Base-by-base conservation (phyloP, 2,888 invertebrate genomes). In the Cetonia aurata region DNA sequence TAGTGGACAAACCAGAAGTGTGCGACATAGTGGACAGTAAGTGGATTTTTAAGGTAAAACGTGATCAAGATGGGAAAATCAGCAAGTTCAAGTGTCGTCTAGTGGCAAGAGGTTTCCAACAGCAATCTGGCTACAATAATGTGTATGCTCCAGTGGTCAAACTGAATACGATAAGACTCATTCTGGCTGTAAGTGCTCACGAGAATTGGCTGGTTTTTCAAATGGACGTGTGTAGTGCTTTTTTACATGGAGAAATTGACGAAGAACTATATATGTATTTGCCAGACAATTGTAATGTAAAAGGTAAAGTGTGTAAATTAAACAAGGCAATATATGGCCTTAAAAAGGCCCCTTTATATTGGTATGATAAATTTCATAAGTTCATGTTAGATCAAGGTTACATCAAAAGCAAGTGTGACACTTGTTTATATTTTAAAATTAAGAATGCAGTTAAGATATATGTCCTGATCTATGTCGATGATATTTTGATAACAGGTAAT, bases 291-390 rank as follows among this genome's bases (percentile, higher is more conserved):
- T 68, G 57, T 57, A 25, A 68, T 44, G 31, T 68, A 59, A 46
- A 46, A 4, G 46, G 46, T 46, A 12, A 46, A 46, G 68, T 46
- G 13, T 67, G 56, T 67, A 67, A 57, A 57, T 48, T 68, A 44
- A 57, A 68, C 42, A 68, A 68, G 25, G 57, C 68, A 52, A 68
- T 68, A 57, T 68, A 68, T 57, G 44, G 68, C 31, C 37, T 68
- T 1, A 68, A 68, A 57, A 68, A 68, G 57, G 68, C 57, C 15
- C 68, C 68, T 25, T 46, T 68, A 12, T 68, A 68, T 68, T 68
- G 68, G 68, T 68, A 59, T 68, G 44, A 68, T 33, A 68, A 68
- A 46, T 68, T 68, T 68, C 48, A 68, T 57, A 13, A 59, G 41
- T 68, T 68, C 44, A 68, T 68, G 68, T 59, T 44, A 17, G 56